phyloP scores from a whole-genome alignment of 2,797 vertebrate genomes.

The Xenentodon cancila region DNA sequence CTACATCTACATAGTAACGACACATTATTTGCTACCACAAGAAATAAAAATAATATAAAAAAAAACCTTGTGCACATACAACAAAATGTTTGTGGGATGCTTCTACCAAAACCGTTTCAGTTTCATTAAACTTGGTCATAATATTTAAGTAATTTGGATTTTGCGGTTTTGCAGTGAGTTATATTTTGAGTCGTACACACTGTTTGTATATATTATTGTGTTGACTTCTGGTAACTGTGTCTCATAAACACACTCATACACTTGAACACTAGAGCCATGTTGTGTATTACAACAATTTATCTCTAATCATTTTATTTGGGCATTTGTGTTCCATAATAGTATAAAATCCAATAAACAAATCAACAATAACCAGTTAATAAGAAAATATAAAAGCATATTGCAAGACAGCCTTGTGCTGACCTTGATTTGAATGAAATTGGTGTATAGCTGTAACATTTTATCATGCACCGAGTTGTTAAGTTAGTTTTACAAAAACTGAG shows the following conservation, averaged over 20 bases:
- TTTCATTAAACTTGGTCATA: slow-evolving; percentile 10
- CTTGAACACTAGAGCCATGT: slow-evolving; percentile 9
- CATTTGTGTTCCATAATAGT: slow-evolving; percentile 6
- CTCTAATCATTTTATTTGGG: background rate
- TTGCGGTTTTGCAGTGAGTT: slow-evolving; percentile 23
- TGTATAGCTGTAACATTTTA: slow-evolving; percentile 1
- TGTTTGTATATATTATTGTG: slow-evolving; percentile 1
- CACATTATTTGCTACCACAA: slow-evolving; percentile 22
- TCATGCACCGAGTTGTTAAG: slow-evolving; percentile 6
- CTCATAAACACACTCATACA: slow-evolving; percentile 3
- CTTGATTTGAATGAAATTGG: background rate
- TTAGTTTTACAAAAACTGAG: background rate
- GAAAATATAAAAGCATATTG: slow-evolving; percentile 5
- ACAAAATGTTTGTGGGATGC: background rate
- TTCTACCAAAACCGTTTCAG: too few relatives aligned
- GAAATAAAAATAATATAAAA: background rate
- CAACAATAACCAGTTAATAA: background rate
- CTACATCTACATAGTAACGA: slow-evolving; percentile 15
- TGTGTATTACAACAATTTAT: slow-evolving; percentile 9
- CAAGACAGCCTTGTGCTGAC: background rate
- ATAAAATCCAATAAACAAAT: background rate
- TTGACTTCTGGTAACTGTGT: slow-evolving; percentile 8
- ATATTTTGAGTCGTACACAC: slow-evolving; percentile 15
- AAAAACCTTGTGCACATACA: background rate
- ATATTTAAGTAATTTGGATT: slow-evolving; percentile 9